These are phyloP conservation scores for Paradisaea rubra DNA, from an alignment of 2,113 vertebrate genomes.

Conservation along the genomic window DNA sequence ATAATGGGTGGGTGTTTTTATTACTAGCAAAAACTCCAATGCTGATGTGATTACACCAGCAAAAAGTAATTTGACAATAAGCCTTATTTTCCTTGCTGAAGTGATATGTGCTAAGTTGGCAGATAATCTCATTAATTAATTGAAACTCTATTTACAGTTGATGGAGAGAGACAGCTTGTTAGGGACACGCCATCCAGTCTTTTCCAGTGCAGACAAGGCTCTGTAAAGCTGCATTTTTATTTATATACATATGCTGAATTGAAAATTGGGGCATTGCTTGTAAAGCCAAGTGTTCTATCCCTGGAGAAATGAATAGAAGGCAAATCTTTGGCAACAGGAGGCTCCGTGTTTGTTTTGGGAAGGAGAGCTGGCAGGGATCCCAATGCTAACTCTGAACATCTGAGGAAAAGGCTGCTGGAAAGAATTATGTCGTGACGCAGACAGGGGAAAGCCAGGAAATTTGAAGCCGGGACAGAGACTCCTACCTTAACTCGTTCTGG, in stretches of 20 bases:
- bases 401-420: conserved; percentile 47
- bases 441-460: conserved; percentile 19
- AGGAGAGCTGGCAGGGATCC: conserved; percentile 26
- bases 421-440: not conserved
- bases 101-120: not conserved
- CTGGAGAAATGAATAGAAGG: not conserved
- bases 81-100: not conserved
- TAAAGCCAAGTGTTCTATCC: conserved; percentile 10
- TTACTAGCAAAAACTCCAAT: not conserved
- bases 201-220: not conserved
- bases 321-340: conserved; percentile 28
- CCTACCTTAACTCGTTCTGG: not conserved
- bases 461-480: not conserved
- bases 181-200: not conserved
- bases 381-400: conserved; percentile 15
- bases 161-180: not conserved
- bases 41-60: not conserved
- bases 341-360: conserved; percentile 39
- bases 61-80: not conserved
- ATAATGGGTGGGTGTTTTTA: not conserved
- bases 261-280: not conserved
- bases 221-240: not conserved
- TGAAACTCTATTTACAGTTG: conserved; percentile 24
- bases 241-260: not conserved
- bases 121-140: conserved; percentile 31